Evolutionary conservation across 2,797 vertebrate genomes (phyloP), one percentile per base, ranked within the genome.

Genomic region (Poecilia wingei): DNA sequence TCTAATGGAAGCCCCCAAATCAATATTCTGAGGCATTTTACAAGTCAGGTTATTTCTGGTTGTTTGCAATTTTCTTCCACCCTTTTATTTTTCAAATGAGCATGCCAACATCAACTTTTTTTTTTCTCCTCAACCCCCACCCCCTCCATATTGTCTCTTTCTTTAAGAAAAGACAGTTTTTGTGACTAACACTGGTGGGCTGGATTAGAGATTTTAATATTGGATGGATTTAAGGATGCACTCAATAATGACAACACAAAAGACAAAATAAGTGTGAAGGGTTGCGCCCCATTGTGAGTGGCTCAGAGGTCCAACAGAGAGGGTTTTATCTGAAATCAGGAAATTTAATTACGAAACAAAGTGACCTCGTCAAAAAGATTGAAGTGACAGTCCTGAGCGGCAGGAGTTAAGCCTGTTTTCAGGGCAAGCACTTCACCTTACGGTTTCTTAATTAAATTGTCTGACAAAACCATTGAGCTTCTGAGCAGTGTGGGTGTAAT

Each of bases 401-500:
- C 16, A 3, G 74, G 83, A 80, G 86, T 86, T 92, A 93, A 92
- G 86, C 90, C 83, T 49, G 76, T 87, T 87, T 90, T 79, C 89
- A 87, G 80, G 72, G 83, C 82, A 72, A 31, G 36, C 82, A 90
- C 91, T 93, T 91, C 87, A 91, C 86, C 81, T 83, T 55, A 84
- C 85, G 82, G 80, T 85, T 90, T 86, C 82, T 80, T 93, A 91
- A 94, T 92, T 90, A 88, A 86, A 91, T 89, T 84, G 84, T 55
- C 68, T 74, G 68, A 88, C 85, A 84, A 88, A 82, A 87, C 80
- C 78, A 74, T 31, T 45, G 49, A 75, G 68, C 46, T 49, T 74
- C 64, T 51, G n/a, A 4, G 66, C 2, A 9, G 6, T 36, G 33
- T 4, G 41, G 55, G 31, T 49, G 76, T 57, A 57, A 74, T 55